Base-by-base conservation (phyloP, 2,113 vertebrate genomes). In the Desmodus rotundus region DNA sequence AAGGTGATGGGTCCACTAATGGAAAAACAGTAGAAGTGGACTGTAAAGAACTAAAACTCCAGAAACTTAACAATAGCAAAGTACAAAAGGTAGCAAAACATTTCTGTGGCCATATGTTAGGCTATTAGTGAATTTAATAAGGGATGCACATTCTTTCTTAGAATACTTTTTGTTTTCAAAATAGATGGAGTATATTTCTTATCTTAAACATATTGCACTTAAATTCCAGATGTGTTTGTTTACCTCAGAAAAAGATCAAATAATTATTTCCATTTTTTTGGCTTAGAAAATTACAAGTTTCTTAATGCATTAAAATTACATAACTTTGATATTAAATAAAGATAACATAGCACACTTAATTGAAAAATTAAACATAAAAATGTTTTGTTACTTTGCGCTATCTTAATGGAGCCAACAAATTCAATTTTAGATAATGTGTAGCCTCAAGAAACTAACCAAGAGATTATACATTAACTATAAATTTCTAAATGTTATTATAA, bases 281-380 rank as follows among this genome's bases (percentile, higher is more conserved):
- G 47, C 74, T 95, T 89, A 92, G 50, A 92, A 95, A 95, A 78
- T 54, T 36, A 88, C 63, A 74, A 80, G 47, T 70, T 89, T 95
- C 68, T 92, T 89, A 73, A 70, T 47, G 63, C 3, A 88, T 7
- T 65, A 87, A 93, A 92, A 91, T 70, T 36, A 63, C 3, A 31
- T 6, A 58, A 72, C 26, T 92, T 36, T 90, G 52, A 68, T 36
- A 84, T 26, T 94, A 92, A 92, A 87, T 68, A 56, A 87, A 94
- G 58, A 89, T 91, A 77, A 86, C 26, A 74, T 1, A 92, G 56
- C 17, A 50, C 0, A 52, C 26, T 78, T 56, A 74, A 78, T 0
- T 84, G 28, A 93, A 94, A 91, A 91, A 85, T 41, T 72, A 95
- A 87, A 50, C 63, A 65, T 76, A 77, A 87, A 85, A 77, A 78